Percentiles rank a stretch among this genome's conserved stretches.
phyloP scores from a whole-genome alignment of 2,797 vertebrate species.

The Rhinogobio ventralis region DNA sequence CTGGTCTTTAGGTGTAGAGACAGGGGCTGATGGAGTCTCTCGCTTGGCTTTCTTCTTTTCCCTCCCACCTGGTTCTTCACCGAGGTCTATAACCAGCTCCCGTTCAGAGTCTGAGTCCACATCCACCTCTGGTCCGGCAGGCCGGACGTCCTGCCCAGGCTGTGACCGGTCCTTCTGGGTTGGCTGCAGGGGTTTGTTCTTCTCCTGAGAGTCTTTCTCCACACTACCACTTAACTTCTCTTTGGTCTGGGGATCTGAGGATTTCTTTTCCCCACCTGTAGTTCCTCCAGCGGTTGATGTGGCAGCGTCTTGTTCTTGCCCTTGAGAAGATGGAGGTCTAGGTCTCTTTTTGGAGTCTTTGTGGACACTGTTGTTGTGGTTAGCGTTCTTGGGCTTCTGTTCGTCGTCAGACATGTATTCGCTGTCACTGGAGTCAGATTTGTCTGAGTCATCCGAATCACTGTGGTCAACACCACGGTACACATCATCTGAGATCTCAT shows the following conservation, averaged over 20 bases:
- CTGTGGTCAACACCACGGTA: constrained; percentile 92
- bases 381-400: constrained; percentile 88
- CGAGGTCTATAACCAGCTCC: constrained; percentile 96
- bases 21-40: constrained; percentile 73
- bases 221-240: constrained; percentile 80
- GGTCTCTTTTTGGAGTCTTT: constrained; percentile 85
- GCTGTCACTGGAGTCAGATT: constrained; percentile 94
- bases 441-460: constrained; percentile 96
- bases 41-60: constrained; percentile 89
- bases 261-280: constrained; percentile 74
- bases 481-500: constrained; percentile 94
- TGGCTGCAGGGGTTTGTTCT: constrained; percentile 77
- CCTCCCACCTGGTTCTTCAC: constrained; percentile 89
- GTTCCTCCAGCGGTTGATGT: constrained; percentile 54
- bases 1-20: constrained; percentile 80
- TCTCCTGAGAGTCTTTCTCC: constrained; percentile 87
- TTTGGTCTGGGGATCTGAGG: constrained; percentile 76
- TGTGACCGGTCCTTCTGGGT: constrained; percentile 85
- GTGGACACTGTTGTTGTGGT: constrained; percentile 85
- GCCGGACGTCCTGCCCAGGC: constrained; percentile 85
- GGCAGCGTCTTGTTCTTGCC: constrained; percentile 82
- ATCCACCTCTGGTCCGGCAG: constrained; percentile 79
- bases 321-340: constrained; percentile 74
- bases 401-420: constrained; percentile 93
- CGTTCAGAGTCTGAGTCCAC: constrained; percentile 96